These are phyloP conservation scores for Celastrina argiolus DNA, from an alignment of 2,888 invertebrate genomes.

Conservation along the genomic window DNA sequence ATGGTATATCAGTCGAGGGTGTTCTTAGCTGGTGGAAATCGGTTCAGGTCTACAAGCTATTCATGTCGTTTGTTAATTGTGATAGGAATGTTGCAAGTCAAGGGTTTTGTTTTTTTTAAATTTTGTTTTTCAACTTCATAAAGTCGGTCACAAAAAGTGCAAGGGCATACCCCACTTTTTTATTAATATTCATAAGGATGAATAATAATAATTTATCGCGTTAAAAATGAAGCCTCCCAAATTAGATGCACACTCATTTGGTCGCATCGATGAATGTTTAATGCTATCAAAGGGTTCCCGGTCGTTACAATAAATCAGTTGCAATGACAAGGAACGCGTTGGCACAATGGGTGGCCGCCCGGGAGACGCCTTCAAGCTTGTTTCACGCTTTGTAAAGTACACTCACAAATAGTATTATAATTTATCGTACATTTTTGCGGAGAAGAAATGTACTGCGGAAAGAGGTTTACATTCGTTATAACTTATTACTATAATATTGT, in stretches of 20 bases:
- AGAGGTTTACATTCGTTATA: no score
- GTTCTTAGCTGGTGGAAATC: no score
- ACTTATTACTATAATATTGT: no score
- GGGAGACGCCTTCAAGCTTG: slow-evolving; percentile 63
- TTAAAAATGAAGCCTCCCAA: neutral
- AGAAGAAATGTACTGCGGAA: neutral
- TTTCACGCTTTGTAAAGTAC: slow-evolving; percentile 64
- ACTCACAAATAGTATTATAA: slow-evolving; percentile 47
- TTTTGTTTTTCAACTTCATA: no score
- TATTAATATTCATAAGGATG: neutral
- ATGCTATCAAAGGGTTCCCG: slow-evolving; percentile 19
- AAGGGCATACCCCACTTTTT: no score
- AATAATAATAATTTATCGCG: neutral
- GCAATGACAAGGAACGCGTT: slow-evolving; percentile 70
- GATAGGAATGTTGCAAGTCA: no score
- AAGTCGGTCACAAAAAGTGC: no score
- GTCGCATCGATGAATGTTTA: slow-evolving; percentile 14
- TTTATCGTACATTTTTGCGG: slow-evolving; percentile 22
- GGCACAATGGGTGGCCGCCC: slow-evolving; percentile 69
- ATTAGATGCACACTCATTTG: neutral
- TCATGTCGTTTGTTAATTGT: no score
- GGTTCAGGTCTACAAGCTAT: no score
- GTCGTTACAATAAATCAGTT: slow-evolving; percentile 69
- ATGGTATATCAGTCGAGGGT: no score
- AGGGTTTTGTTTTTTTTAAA: no score